Evolutionary conservation across 2,113 vertebrate genomes (phyloP).

Genomic region (Urocolius indicus): DNA sequence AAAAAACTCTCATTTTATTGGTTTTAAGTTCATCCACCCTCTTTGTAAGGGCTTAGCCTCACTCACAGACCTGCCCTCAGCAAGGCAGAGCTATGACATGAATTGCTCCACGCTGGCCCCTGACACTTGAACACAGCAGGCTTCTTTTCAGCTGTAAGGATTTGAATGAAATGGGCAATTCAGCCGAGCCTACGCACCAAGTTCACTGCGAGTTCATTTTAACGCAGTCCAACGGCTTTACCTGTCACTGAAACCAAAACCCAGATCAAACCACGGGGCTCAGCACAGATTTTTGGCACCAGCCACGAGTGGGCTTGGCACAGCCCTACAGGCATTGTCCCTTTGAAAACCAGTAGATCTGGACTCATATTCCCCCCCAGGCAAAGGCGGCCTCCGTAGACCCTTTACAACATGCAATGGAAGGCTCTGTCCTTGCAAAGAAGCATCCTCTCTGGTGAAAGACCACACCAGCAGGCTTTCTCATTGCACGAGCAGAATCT

Average conservation of each 20-base stretch:
- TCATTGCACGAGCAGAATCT: not conserved
- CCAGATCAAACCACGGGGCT: not conserved
- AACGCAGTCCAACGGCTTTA: conserved; percentile 22
- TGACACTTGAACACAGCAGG: not conserved
- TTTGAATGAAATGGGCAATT: conserved; percentile 68
- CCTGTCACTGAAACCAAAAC: conserved; percentile 18
- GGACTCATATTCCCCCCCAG: accelerated
- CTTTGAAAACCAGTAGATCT: accelerated
- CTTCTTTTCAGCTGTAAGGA: conserved; percentile 50
- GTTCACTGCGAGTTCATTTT: conserved; percentile 59
- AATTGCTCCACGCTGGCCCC: not conserved
- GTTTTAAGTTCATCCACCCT: not conserved
- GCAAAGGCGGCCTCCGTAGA: not conserved
- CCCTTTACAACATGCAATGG: not conserved
- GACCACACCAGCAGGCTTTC: accelerated
- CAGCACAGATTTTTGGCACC: not conserved
- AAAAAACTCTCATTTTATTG: not conserved
- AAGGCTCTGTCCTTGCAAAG: not conserved
- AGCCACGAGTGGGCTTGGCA: accelerated
- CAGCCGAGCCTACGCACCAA: conserved; percentile 1
- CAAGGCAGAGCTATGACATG: not conserved
- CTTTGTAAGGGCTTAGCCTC: not conserved
- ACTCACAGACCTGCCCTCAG: not conserved
- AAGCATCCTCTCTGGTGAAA: not conserved
- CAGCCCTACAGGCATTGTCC: not conserved